Evolutionary conservation across 64 coral and sea anemone species (phyloP).

Genomic region (Trachythela sp.): DNA sequence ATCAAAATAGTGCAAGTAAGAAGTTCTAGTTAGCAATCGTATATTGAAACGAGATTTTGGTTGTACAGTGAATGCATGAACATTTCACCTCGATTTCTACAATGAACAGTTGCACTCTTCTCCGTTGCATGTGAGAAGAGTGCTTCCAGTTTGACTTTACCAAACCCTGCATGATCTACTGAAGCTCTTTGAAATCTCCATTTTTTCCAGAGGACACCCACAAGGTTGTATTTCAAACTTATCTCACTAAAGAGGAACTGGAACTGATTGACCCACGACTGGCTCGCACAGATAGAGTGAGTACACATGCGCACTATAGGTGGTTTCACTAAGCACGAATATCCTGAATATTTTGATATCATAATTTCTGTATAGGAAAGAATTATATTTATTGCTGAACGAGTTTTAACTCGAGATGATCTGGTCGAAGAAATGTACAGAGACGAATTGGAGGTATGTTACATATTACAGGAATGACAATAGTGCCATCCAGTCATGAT

Average conservation of each 20-base stretch:
- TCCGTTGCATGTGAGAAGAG: no score
- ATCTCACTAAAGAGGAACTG: constrained; percentile 6
- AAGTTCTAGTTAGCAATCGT: background rate
- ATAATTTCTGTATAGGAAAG: background rate
- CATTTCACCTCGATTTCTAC: no score
- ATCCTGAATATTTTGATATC: background rate
- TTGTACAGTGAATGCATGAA: background rate
- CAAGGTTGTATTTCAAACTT: background rate
- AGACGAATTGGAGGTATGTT: background rate
- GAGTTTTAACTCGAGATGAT: background rate
- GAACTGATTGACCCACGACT: background rate
- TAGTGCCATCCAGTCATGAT: background rate
- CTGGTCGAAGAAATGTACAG: constrained; percentile 2
- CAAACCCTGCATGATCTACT: no score
- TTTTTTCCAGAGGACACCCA: background rate
- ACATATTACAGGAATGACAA: background rate
- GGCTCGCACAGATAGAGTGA: background rate
- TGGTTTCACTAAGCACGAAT: no score
- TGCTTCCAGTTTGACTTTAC: background rate
- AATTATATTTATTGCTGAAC: background rate
- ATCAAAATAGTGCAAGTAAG: constrained; percentile 13
- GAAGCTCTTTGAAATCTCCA: background rate
- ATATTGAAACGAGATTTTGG: background rate
- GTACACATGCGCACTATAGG: no score
- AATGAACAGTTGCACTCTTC: no score